Evolutionary conservation across 2,888 invertebrate species (phyloP), one percentile per base, ranked within the genome.

Genomic region (Mesochorus sp.): DNA sequence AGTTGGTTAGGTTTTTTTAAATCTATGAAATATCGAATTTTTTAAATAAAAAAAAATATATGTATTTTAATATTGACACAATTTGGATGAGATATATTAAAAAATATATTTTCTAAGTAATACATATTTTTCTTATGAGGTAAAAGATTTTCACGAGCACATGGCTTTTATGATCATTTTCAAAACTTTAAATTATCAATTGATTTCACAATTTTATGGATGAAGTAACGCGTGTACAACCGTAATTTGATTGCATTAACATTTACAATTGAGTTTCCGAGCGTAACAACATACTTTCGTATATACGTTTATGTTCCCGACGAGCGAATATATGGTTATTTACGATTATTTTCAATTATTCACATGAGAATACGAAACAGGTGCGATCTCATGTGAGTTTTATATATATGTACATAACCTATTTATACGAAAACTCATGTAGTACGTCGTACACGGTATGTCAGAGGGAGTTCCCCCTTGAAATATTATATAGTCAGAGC

Each of bases 341-440:
- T 55, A 26, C 67, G 39, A 68, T 77, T 64, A 66, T 66, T 66
- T 66, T 76, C 47, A 73, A 77, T 77, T 55, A 77, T 77, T 77
- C 68, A 73, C 73, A 62, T 34, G 62, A 26, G 77, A 67, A 73
- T 64, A 59, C 72, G 62, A 72, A 77, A 77, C 72, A 73, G 72
- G 67, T 73, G 67, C 68, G 72, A 73, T 67, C 62, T 31, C 55
- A 19, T 67, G 67, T 37, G 4, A 17, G 5, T 10, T 28, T 34
- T 37, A 34, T 44, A n/a, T 34, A 39, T 12, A 24, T 59, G 61
- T 17, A 62, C 28, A 61, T 8, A 42, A n/a, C n/a, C n/a, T 21
- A 62, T 26, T 24, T 34, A 49, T 12, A 64, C 24, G 37, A 24
- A 49, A 26, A 37, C 24, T 37, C 17, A 14, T 37, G 14, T 12